A percentile compares a stretch with the other conserved stretches of the same genome.
Conservation (phyloP, 2,797 vertebrate species). For the Capromys pilorides region DNA sequence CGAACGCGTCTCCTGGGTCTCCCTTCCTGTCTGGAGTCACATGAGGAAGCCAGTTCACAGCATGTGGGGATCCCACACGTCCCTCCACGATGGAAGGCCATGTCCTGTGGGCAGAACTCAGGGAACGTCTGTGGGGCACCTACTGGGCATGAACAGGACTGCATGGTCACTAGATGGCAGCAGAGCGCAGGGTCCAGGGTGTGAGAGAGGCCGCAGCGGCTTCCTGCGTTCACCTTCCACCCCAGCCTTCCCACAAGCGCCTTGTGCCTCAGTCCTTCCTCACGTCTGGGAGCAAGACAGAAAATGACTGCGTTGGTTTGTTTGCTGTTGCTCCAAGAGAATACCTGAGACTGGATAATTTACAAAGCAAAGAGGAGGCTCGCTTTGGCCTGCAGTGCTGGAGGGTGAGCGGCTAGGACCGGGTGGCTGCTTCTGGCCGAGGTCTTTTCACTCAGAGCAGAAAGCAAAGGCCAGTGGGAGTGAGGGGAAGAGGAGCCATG, state of each 20-base stretch:
- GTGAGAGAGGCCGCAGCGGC: rapidly evolving
- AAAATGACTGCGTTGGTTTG: background rate
- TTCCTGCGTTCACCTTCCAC: background rate
- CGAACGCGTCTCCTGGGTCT: background rate
- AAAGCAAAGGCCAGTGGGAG: no score
- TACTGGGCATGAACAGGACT: background rate
- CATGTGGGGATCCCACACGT: no score
- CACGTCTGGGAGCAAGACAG: background rate
- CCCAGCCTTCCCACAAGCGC: background rate
- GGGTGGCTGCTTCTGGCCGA: background rate
- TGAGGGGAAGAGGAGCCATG: background rate
- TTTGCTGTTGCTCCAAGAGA: background rate
- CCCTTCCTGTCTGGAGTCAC: background rate
- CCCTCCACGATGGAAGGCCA: background rate
- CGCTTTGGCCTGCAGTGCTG: background rate
- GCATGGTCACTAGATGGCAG: slow-evolving; percentile 46
- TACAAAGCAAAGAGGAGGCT: background rate
- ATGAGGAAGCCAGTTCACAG: background rate
- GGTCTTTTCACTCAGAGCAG: background rate
- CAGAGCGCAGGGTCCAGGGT: background rate
- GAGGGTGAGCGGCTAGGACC: background rate
- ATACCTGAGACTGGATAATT: background rate
- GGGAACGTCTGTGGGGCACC: background rate
- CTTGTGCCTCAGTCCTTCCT: background rate
- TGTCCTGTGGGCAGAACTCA: background rate